Conservation (phyloP, 2,797 vertebrate genomes). For the Neosilurus mollespiculum region DNA sequence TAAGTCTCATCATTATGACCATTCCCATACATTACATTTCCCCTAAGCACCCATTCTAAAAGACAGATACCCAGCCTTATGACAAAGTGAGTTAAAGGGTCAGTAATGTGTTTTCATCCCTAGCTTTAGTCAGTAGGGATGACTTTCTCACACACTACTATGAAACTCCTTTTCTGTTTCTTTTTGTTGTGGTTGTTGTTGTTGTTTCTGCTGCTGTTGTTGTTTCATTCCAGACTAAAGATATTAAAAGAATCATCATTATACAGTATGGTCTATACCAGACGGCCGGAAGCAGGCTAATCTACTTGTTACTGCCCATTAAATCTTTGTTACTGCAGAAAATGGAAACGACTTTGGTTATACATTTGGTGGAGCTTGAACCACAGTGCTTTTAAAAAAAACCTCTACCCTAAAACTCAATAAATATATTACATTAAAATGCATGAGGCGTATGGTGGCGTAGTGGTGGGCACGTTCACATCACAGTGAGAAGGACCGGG, state of each 20-base stretch:
- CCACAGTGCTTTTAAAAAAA: not conserved
- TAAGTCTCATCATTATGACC: constrained; percentile 28
- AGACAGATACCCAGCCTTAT: too few relatives aligned
- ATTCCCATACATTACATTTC: constrained; percentile 18
- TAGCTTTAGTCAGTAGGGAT: not conserved
- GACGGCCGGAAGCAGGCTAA: not conserved
- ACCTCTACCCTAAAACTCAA: not conserved
- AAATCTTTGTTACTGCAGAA: not conserved
- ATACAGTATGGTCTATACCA: not conserved
- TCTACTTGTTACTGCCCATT: not conserved
- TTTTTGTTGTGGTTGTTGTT: not conserved
- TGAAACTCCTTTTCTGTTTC: not conserved
- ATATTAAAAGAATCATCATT: not conserved
- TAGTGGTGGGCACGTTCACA: too few relatives aligned
- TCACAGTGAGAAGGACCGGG: too few relatives aligned
- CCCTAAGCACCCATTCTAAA: not conserved
- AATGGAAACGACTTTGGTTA: not conserved
- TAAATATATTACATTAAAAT: not conserved
- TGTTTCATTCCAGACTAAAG: constrained; percentile 6
- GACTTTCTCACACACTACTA: not conserved
- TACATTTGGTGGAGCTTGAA: too few relatives aligned
- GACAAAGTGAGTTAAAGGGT: not conserved
- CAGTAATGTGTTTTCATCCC: not conserved
- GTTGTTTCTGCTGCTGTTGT: not conserved
- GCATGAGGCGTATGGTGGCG: not conserved